Evolutionary conservation across 2,797 vertebrate genomes (phyloP).

Genomic region (Xenopus petersii): DNA sequence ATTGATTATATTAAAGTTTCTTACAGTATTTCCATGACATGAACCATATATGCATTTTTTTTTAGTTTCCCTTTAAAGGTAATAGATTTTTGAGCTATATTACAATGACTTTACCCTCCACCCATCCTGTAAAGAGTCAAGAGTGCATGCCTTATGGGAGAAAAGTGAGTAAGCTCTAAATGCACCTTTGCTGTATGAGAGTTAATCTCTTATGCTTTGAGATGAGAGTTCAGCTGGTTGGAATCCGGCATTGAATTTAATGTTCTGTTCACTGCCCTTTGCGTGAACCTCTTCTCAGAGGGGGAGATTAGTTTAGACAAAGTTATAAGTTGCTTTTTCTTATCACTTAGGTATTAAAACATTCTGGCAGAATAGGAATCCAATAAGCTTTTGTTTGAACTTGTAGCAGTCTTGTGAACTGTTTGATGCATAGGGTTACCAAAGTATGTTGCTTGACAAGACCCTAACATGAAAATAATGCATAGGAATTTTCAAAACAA

Average conservation of each 20-base stretch:
- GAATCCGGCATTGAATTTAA: slow-evolving; percentile 13
- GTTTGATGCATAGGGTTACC: no score
- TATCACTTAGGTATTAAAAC: slow-evolving; percentile 10
- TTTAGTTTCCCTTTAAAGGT: no score
- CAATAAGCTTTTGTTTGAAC: no score
- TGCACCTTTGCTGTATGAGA: slow-evolving; percentile 21
- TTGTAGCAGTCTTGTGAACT: no score
- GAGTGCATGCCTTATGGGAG: neutral
- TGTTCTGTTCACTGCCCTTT: slow-evolving; percentile 32
- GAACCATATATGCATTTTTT: no score
- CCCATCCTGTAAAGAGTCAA: neutral
- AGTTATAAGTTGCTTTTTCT: slow-evolving; percentile 12
- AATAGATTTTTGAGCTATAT: neutral
- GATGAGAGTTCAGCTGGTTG: slow-evolving; percentile 7
- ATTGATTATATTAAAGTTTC: no score
- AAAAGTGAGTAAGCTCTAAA: neutral
- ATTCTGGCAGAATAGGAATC: neutral
- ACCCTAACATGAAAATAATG: no score
- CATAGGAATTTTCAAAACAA: no score
- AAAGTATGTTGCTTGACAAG: no score
- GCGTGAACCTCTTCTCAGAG: slow-evolving; percentile 30
- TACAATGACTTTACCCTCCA: neutral
- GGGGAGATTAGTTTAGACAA: slow-evolving; percentile 8
- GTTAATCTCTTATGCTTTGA: slow-evolving; percentile 35
- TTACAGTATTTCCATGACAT: no score